A percentile compares a stretch with the other conserved stretches of the same genome.
These are phyloP conservation scores for Episyrphus balteatus DNA, from an alignment of 1,140 invertebrate species.

Conservation along the genomic window DNA sequence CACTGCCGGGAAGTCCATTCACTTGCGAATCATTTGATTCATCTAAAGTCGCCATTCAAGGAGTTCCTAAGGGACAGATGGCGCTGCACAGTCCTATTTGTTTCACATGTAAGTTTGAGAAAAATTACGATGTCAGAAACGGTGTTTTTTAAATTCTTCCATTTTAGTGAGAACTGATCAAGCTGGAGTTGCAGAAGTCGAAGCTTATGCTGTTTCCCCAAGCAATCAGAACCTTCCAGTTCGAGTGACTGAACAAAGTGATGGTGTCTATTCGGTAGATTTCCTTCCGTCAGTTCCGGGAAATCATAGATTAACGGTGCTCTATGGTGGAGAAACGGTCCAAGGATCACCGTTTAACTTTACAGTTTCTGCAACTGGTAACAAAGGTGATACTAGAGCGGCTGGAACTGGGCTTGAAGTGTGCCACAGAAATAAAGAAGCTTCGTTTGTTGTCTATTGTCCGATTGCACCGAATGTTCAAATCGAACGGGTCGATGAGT, in stretches of 20 bases:
- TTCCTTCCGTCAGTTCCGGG: constrained; percentile 80
- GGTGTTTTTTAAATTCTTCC: too few relatives aligned
- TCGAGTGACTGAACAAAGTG: constrained; percentile 61
- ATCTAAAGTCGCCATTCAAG: constrained; percentile 59
- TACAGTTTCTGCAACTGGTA: constrained; percentile 35
- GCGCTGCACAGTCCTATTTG: constrained; percentile 73
- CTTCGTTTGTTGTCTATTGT: constrained; percentile 57
- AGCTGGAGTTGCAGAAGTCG: constrained; percentile 81
- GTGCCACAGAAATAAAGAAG: constrained; percentile 59
- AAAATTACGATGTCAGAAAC: constrained; percentile 9
- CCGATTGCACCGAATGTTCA: constrained; percentile 45
- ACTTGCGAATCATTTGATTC: constrained; percentile 91
- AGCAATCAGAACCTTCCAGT: constrained; percentile 76
- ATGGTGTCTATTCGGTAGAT: constrained; percentile 66
- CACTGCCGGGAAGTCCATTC: constrained; percentile 90
- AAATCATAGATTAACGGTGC: constrained; percentile 78
- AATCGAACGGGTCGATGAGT: constrained; percentile 31
- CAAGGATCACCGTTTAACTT: constrained; percentile 49
- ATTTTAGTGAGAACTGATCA: constrained; percentile 72
- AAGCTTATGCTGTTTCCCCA: constrained; percentile 79
- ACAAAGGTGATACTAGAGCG: constrained; percentile 39
- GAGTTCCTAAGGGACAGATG: constrained; percentile 64
- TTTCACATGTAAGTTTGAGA: constrained; percentile 66
- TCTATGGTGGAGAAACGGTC: constrained; percentile 66
- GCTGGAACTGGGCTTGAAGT: constrained; percentile 52